Evolutionary conservation across 2,888 invertebrate genomes (phyloP).

Genomic region (Sinopyrophorus schimmeli): DNA sequence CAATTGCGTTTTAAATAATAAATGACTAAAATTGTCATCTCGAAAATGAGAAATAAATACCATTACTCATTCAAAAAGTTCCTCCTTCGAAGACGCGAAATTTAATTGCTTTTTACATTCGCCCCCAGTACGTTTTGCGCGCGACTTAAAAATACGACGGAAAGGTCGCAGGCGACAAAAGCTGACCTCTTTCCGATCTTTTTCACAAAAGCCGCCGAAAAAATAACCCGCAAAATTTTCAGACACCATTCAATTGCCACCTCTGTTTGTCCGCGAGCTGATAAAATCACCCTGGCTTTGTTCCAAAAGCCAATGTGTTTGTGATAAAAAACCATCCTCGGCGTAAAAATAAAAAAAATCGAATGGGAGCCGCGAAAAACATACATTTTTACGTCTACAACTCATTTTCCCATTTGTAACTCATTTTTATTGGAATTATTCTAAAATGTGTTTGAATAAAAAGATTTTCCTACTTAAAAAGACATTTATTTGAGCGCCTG

Average conservation of each 20-base stretch:
- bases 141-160: too few relatives aligned
- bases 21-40: constrained; percentile 33
- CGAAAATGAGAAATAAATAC: constrained; percentile 36
- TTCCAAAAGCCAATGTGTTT: constrained; percentile 30
- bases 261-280: constrained; percentile 27
- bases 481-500: too few relatives aligned
- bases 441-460: too few relatives aligned
- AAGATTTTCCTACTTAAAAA: too few relatives aligned
- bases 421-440: too few relatives aligned
- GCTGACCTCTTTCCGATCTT: constrained; percentile 18
- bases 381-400: too few relatives aligned
- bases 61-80: constrained; percentile 31
- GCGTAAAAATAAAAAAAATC: too few relatives aligned
- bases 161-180: neutral
- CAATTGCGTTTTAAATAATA: constrained; percentile 30
- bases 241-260: constrained; percentile 22
- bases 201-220: constrained; percentile 10
- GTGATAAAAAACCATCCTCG: constrained; percentile 16
- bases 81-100: constrained; percentile 12
- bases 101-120: constrained; percentile 25
- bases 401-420: too few relatives aligned
- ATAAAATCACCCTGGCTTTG: constrained; percentile 31
- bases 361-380: too few relatives aligned
- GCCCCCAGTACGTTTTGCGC: neutral
- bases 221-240: constrained; percentile 24